A percentile compares a stretch with the other conserved stretches of the same genome.
Conservation (phyloP, 1,140 invertebrate species). For the Battus philenor region DNA sequence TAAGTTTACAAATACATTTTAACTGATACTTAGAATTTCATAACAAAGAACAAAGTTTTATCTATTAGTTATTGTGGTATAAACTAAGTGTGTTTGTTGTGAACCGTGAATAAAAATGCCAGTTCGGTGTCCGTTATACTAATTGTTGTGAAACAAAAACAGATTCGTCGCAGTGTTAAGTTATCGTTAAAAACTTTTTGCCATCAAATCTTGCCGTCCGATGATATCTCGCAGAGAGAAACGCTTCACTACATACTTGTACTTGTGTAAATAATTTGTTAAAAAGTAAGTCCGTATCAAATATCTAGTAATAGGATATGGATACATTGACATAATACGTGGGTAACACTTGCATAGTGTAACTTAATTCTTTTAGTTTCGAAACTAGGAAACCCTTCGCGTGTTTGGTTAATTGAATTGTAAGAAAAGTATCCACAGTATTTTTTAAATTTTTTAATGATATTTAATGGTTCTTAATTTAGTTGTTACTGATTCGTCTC, state of each 20-base stretch:
- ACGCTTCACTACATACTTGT: not conserved
- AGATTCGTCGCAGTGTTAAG: slow-evolving; percentile 6
- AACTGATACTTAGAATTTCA: slow-evolving; percentile 16
- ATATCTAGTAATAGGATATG: slow-evolving; percentile 11
- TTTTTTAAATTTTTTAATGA: not conserved
- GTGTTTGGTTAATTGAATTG: slow-evolving; percentile 2
- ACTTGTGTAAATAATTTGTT: slow-evolving; percentile 7
- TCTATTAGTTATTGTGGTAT: not conserved
- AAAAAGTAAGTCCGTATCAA: slow-evolving; percentile 12
- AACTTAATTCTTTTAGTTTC: slow-evolving; percentile 7
- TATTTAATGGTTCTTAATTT: not conserved
- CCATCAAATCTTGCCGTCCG: not conserved
- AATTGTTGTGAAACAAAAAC: slow-evolving; percentile 14
- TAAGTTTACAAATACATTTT: slow-evolving; percentile 14
- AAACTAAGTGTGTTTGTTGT: not conserved
- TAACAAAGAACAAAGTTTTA: not conserved
- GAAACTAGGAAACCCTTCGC: slow-evolving; percentile 12
- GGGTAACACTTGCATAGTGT: slow-evolving; percentile 9
- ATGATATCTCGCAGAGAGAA: slow-evolving; percentile 8
- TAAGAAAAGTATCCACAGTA: not conserved
- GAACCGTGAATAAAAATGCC: not conserved
- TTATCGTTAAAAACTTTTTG: slow-evolving; percentile 8
- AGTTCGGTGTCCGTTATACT: slow-evolving; percentile 14
- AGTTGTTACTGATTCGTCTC: slow-evolving; percentile 10
- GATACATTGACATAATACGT: slow-evolving; percentile 4